These are phyloP conservation scores for Acanthaster planci DNA, from an alignment of 35 echinoderm and acorn worm species.

Conservation along the genomic window DNA sequence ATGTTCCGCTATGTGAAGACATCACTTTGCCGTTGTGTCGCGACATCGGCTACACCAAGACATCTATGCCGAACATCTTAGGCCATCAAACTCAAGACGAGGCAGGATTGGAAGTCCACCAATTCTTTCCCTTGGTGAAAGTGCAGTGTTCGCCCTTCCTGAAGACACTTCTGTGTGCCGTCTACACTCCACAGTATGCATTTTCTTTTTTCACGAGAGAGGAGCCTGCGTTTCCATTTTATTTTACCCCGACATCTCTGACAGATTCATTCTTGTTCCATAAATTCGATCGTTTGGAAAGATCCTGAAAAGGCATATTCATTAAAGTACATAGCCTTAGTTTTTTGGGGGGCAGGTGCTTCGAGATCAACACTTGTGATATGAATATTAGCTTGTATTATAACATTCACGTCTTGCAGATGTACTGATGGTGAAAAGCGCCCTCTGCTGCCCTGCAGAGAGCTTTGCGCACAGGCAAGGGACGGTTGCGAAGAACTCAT, in stretches of 20 bases:
- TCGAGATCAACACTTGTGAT: too few relatives aligned
- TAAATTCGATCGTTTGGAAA: too few relatives aligned
- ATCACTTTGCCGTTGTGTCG: slow-evolving; percentile 70
- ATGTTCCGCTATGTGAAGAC: slow-evolving; percentile 26
- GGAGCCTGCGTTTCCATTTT: too few relatives aligned
- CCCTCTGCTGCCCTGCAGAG: slow-evolving; percentile 18
- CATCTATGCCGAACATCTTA: slow-evolving; percentile 44
- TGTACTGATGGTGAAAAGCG: too few relatives aligned
- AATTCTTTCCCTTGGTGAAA: slow-evolving; percentile 75
- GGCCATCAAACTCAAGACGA: slow-evolving; percentile 47
- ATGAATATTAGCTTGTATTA: too few relatives aligned
- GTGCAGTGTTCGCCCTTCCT: slow-evolving; percentile 57
- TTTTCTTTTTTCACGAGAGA: neutral
- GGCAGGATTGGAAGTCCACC: slow-evolving; percentile 55
- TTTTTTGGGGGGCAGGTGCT: too few relatives aligned
- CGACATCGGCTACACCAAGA: slow-evolving; percentile 40
- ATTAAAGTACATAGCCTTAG: too few relatives aligned
- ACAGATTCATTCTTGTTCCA: too few relatives aligned
- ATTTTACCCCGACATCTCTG: too few relatives aligned
- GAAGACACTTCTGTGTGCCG: slow-evolving; percentile 56
- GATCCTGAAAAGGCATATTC: too few relatives aligned
- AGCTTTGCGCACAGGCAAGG: slow-evolving; percentile 48
- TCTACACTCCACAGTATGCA: slow-evolving; percentile 57
- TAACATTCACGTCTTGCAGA: neutral
- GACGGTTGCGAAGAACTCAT: slow-evolving; percentile 58